Evolutionary conservation across 2,797 vertebrate species (phyloP).

Genomic region (Leuciscus waleckii): DNA sequence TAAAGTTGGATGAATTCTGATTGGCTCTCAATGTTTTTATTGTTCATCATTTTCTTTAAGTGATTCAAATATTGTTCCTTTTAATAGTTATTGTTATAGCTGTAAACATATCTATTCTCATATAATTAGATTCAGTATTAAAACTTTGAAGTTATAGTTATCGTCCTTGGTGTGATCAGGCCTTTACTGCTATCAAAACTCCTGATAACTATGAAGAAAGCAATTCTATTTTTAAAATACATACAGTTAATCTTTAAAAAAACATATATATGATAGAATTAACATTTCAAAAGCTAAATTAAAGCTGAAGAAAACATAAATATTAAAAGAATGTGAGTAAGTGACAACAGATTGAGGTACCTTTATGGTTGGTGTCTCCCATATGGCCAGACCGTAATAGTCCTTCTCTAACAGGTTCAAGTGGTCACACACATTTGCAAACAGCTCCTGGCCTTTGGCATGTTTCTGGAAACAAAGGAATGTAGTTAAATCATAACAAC

Average conservation of each 20-base stretch:
- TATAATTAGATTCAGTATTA: too few species aligned
- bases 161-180: background rate
- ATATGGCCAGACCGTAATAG: slow-evolving; percentile 92
- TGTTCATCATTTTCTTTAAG: background rate
- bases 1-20: background rate
- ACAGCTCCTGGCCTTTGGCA: slow-evolving; percentile 92
- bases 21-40: background rate
- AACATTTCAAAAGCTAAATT: background rate
- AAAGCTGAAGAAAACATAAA: background rate
- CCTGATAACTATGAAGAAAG: background rate
- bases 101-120: background rate
- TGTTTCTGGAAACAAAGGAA: slow-evolving; percentile 88
- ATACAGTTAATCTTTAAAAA: background rate
- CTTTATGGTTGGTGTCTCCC: slow-evolving; percentile 86
- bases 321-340: background rate
- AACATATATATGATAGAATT: background rate
- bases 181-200: background rate
- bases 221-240: background rate
- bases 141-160: background rate
- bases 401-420: slow-evolving; percentile 97
- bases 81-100: background rate
- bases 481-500: background rate
- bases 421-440: slow-evolving; percentile 93
- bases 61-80: background rate
- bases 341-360: slow-evolving; percentile 66